Conservation (phyloP, 2,888 invertebrate genomes). For the Apotomis capreana region DNA sequence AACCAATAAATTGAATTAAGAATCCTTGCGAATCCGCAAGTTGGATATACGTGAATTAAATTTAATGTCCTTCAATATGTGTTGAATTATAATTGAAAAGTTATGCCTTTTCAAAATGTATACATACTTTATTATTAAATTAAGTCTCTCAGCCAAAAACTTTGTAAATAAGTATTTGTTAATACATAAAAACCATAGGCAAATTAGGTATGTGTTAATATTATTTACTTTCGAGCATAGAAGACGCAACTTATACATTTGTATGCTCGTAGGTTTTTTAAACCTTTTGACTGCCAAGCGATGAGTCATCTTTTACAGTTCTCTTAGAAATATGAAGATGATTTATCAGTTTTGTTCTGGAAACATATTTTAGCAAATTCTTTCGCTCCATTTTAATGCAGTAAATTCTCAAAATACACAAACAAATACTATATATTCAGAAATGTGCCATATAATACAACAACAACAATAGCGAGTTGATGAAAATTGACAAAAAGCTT, state of each 20-base stretch:
- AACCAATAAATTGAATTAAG: neutral
- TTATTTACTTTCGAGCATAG: no score
- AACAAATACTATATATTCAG: neutral
- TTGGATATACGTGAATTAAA: neutral
- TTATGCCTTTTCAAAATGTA: no score
- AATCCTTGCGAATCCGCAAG: neutral
- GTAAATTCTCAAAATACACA: neutral
- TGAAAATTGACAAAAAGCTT: no score
- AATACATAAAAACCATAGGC: neutral
- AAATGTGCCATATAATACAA: no score
- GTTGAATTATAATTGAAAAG: neutral
- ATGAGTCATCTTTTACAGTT: no score
- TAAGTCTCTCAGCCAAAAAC: slow-evolving; percentile 1
- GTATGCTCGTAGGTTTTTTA: no score
- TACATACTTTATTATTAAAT: neutral
- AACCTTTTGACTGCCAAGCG: no score
- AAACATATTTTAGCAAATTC: neutral
- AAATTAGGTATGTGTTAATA: neutral
- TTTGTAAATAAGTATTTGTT: neutral
- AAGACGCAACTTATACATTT: no score
- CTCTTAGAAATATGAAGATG: no score
- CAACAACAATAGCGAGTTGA: no score
- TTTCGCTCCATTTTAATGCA: neutral
- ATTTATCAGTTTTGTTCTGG: no score
- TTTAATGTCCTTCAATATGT: neutral